Conservation (phyloP, 1,140 invertebrate genomes). For the Forficula auricularia region DNA sequence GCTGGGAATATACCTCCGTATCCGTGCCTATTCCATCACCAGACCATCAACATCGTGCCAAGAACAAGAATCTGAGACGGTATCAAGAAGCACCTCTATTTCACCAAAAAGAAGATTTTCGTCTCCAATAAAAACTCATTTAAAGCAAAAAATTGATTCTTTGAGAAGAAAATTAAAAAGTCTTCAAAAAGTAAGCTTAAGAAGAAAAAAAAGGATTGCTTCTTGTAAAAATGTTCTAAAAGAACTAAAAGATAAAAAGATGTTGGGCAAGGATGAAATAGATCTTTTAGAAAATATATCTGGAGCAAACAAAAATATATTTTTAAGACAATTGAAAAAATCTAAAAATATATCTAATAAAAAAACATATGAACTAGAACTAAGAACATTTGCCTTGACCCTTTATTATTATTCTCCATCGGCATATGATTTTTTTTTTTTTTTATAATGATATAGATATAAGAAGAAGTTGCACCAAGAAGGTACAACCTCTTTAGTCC, state of each 20-base stretch:
- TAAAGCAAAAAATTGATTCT: too few relatives aligned
- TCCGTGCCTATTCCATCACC: too few relatives aligned
- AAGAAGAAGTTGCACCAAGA: too few relatives aligned
- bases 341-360: neutral
- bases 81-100: too few relatives aligned
- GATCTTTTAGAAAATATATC: neutral
- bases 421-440: too few relatives aligned
- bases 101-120: too few relatives aligned
- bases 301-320: neutral
- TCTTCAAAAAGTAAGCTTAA: neutral
- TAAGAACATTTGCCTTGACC: slow-evolving; percentile 2
- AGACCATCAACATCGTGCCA: too few relatives aligned
- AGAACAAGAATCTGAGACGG: too few relatives aligned
- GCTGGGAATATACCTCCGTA: too few relatives aligned
- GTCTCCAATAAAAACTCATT: too few relatives aligned
- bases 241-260: neutral
- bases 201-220: neutral
- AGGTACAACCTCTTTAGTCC: too few relatives aligned
- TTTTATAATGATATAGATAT: too few relatives aligned
- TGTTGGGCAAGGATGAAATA: neutral
- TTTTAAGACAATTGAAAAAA: neutral
- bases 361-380: neutral
- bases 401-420: neutral
- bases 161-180: slow-evolving; percentile 1
- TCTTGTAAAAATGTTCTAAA: neutral